A percentile compares a stretch with the other conserved stretches of the same genome.
These are phyloP conservation scores for Danio tinwini DNA, from an alignment of 2,797 vertebrate species.

Conservation along the genomic window DNA sequence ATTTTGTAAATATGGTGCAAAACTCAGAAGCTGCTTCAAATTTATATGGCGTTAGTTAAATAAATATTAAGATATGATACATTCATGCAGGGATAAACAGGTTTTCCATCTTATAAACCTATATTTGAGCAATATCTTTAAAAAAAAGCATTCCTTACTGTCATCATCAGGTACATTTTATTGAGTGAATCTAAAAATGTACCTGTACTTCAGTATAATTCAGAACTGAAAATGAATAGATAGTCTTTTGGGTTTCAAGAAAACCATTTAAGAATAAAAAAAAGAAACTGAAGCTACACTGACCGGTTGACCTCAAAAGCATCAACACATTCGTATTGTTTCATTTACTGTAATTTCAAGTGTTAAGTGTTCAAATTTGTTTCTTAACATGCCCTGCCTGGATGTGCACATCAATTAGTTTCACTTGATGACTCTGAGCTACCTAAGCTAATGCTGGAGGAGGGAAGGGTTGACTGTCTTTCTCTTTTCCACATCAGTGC, in stretches of 20 bases:
- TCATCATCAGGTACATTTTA: constrained; percentile 53
- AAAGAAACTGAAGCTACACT: background rate
- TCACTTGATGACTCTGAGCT: constrained; percentile 18
- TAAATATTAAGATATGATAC: constrained; percentile 11
- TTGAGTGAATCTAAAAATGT: constrained; percentile 25
- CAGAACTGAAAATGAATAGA: constrained; percentile 18
- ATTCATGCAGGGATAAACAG: constrained; percentile 32
- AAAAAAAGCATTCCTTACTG: constrained; percentile 75
- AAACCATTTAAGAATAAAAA: background rate
- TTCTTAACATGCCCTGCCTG: constrained; percentile 8
- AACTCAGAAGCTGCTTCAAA: constrained; percentile 71
- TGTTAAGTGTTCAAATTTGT: background rate
- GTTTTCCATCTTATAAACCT: constrained; percentile 27
- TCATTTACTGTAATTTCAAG: constrained; percentile 5
- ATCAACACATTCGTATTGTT: constrained; percentile 13
- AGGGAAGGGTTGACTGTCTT: constrained; percentile 12
- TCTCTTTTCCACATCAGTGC: constrained; percentile 61
- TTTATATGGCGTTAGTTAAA: constrained; percentile 42
- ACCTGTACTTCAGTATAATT: constrained; percentile 3
- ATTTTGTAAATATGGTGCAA: constrained; percentile 87
- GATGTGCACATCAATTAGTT: constrained; percentile 22
- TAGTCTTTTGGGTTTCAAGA: background rate
- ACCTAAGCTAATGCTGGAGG: constrained; percentile 25
- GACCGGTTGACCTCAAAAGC: background rate
- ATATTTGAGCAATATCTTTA: constrained; percentile 54